Evolutionary conservation across 2,888 invertebrate genomes (phyloP).

Genomic region (Troides helena): DNA sequence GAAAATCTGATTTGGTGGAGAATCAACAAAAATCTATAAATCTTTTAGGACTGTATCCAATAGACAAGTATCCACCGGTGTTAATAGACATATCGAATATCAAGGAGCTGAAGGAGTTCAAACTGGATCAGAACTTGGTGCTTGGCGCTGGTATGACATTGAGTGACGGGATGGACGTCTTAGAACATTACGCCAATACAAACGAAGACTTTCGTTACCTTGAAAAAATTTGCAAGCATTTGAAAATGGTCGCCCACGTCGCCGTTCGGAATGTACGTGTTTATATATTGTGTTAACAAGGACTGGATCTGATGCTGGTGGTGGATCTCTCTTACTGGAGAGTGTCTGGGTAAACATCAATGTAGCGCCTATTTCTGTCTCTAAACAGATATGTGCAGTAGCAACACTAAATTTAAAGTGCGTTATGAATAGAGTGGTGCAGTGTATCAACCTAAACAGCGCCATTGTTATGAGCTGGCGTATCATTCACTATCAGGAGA

Average conservation of each 20-base stretch:
- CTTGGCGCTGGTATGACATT: constrained; percentile 81
- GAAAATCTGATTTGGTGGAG: no score
- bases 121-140: constrained; percentile 57
- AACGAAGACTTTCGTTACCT: constrained; percentile 80
- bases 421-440: no score
- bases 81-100: constrained; percentile 84
- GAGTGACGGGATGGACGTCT: constrained; percentile 70
- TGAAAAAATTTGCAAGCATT: constrained; percentile 78
- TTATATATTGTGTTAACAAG: not conserved
- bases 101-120: constrained; percentile 69
- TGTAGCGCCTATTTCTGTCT: no score
- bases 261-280: constrained; percentile 84
- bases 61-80: constrained; percentile 62
- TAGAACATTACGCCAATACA: constrained; percentile 45
- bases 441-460: no score
- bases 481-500: no score
- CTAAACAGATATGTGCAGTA: no score
- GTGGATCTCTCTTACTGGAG: no score
- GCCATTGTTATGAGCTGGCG: no score
- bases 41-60: constrained; percentile 65
- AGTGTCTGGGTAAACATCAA: no score
- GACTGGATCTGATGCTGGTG: no score
- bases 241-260: constrained; percentile 84
- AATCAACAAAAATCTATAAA: not conserved
- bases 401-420: no score